Percentiles rank a stretch among this genome's conserved stretches.
phyloP scores from a whole-genome alignment of 2,797 vertebrate species.

The Holocentrus rufus region DNA sequence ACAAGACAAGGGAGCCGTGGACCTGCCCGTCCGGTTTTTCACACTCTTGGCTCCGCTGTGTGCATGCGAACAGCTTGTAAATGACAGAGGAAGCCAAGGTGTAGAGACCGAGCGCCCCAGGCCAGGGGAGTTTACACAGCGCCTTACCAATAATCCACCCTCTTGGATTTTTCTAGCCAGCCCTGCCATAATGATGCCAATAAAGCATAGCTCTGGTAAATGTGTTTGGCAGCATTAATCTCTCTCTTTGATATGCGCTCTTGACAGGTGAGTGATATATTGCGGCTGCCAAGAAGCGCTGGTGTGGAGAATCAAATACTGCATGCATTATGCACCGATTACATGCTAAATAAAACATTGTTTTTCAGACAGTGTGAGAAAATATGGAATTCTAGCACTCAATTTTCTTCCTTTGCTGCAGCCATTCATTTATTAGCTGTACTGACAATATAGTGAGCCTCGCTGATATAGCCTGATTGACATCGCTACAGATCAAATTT shows the following conservation, averaged over 20 bases:
- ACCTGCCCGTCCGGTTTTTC: conserved; percentile 79
- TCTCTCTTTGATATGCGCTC: conserved; percentile 38
- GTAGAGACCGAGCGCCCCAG: conserved; percentile 76
- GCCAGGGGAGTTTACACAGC: conserved; percentile 86
- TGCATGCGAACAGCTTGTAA: conserved; percentile 82
- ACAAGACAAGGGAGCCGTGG: conserved; percentile 41
- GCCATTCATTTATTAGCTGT: not conserved
- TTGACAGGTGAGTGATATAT: conserved; percentile 37
- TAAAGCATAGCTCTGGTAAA: conserved; percentile 59
- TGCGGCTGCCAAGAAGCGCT: conserved; percentile 15
- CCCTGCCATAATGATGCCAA: conserved; percentile 65
- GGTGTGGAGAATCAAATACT: conserved; percentile 29
- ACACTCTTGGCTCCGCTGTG: conserved; percentile 53
- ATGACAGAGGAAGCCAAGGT: conserved; percentile 81
- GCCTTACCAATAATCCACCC: conserved; percentile 76
- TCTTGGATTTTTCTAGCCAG: conserved; percentile 67
- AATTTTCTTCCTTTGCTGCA: not conserved
- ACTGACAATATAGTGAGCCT: not conserved
- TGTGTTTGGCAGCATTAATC: conserved; percentile 36
- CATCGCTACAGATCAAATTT: too few species aligned
- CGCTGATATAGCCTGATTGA: not conserved
- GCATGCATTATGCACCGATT: conserved; percentile 15
- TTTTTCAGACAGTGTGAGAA: conserved; percentile 4
- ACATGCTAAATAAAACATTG: conserved; percentile 30
- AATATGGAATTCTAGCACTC: not conserved